Evolutionary conservation across 2,797 vertebrate genomes (phyloP).

Genomic region (Valencia hispanica): DNA sequence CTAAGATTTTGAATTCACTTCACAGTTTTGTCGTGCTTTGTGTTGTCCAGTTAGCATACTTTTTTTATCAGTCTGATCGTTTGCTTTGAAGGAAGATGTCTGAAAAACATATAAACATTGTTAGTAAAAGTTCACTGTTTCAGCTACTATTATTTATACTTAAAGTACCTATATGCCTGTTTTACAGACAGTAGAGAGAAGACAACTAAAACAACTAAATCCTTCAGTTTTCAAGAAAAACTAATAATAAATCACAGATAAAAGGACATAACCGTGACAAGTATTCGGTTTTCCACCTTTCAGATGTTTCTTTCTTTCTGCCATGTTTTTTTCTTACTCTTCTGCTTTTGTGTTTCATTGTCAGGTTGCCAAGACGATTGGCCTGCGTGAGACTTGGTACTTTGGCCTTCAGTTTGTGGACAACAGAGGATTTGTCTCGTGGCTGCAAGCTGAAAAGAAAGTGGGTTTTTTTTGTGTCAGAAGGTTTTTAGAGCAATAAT

Average conservation of each 20-base stretch:
- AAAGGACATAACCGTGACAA: no score
- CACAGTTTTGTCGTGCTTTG: no score
- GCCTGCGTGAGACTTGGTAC: constrained; percentile 94
- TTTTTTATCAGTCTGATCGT: not conserved
- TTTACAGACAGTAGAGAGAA: not conserved
- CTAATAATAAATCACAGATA: no score
- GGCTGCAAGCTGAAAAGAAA: constrained; percentile 96
- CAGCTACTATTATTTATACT: not conserved
- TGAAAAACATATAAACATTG: not conserved
- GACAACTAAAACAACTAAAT: no score
- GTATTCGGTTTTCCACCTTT: no score
- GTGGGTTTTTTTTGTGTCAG: constrained; percentile 68
- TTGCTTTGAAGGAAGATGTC: not conserved
- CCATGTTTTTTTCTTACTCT: not conserved
- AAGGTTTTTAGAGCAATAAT: not conserved
- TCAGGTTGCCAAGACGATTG: constrained; percentile 94
- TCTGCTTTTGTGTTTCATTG: not conserved
- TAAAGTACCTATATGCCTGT: not conserved
- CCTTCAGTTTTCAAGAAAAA: no score
- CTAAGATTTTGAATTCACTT: not conserved
- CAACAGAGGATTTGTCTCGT: constrained; percentile 87
- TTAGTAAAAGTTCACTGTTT: not conserved
- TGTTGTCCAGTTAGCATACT: no score
- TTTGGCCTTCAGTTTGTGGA: constrained; percentile 95
- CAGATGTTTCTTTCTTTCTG: not conserved